Evolutionary conservation across 2,797 vertebrate species (phyloP).

Genomic region (Clarias pachynema): DNA sequence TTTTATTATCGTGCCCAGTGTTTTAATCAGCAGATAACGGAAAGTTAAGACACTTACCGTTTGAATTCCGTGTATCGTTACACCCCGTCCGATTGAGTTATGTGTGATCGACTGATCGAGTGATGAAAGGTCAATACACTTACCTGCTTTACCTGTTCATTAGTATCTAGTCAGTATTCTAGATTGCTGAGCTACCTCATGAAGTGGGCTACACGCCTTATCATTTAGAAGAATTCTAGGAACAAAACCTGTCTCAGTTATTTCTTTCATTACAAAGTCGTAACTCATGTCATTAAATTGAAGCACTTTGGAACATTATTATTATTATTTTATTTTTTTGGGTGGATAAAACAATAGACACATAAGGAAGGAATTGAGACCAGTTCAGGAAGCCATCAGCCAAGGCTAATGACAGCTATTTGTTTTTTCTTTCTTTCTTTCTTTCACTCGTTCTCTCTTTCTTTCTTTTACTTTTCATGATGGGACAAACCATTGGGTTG

Average conservation of each 20-base stretch:
- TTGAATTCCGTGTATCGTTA: not conserved
- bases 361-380: slow-evolving; percentile 27
- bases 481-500: slow-evolving; percentile 58
- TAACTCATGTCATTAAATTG: not conserved
- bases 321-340: no score
- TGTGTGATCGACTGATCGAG: not conserved
- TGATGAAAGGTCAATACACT: slow-evolving; percentile 4
- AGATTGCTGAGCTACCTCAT: slow-evolving; percentile 57
- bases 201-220: slow-evolving; percentile 40
- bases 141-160: slow-evolving; percentile 37
- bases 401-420: slow-evolving; percentile 16
- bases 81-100: not conserved
- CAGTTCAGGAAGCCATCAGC: slow-evolving; percentile 54
- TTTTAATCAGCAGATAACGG: not conserved
- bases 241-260: not conserved
- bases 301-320: no score
- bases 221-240: slow-evolving; percentile 24
- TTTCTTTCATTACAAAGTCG: not conserved
- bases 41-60: not conserved
- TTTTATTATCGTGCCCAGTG: not conserved
- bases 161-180: slow-evolving; percentile 39
- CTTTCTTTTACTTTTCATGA: slow-evolving; percentile 23
- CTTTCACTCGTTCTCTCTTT: not conserved
- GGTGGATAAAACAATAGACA: not conserved
- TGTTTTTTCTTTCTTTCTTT: not conserved